phyloP scores from a whole-genome alignment of 1,140 invertebrate genomes.

The Macrotrachela quadricornifera region DNA sequence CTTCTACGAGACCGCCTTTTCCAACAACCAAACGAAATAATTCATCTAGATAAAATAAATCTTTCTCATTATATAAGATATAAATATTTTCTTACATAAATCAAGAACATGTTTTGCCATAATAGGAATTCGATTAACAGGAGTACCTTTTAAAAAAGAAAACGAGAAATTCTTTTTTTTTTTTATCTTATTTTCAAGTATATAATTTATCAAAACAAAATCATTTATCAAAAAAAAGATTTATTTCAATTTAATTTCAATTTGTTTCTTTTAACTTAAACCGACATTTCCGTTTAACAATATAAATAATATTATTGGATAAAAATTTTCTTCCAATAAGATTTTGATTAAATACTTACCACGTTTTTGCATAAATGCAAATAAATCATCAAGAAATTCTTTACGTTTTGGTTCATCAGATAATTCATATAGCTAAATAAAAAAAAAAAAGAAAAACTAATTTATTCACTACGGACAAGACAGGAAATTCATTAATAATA shows the following conservation, averaged over 20 bases:
- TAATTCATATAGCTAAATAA: slow-evolving; percentile 74
- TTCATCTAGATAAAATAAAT: slow-evolving; percentile 37
- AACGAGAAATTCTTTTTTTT: slow-evolving; percentile 41
- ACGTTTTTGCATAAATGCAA: slow-evolving; percentile 88
- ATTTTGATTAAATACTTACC: slow-evolving; percentile 38
- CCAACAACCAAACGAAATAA: slow-evolving; percentile 92
- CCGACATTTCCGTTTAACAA: too few species aligned
- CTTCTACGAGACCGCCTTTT: slow-evolving; percentile 88
- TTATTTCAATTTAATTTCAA: too few species aligned
- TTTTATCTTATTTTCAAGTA: too few species aligned
- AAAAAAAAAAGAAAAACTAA: too few species aligned
- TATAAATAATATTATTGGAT: too few species aligned
- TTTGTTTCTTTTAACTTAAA: too few species aligned
- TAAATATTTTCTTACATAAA: slow-evolving; percentile 38
- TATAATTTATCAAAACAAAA: too few species aligned
- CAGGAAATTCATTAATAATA: too few species aligned
- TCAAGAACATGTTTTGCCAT: slow-evolving; percentile 99
- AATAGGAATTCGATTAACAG: slow-evolving; percentile 92
- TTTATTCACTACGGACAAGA: too few species aligned
- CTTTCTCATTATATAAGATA: too few species aligned
- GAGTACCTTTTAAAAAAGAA: slow-evolving; percentile 54
- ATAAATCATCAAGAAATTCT: slow-evolving; percentile 84
- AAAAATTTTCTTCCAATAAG: background rate
- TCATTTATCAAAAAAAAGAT: too few species aligned
- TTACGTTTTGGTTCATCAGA: slow-evolving; percentile 78